Evolutionary conservation across 2,888 invertebrate species (phyloP).

Genomic region (Drosophila setosimentum): DNA sequence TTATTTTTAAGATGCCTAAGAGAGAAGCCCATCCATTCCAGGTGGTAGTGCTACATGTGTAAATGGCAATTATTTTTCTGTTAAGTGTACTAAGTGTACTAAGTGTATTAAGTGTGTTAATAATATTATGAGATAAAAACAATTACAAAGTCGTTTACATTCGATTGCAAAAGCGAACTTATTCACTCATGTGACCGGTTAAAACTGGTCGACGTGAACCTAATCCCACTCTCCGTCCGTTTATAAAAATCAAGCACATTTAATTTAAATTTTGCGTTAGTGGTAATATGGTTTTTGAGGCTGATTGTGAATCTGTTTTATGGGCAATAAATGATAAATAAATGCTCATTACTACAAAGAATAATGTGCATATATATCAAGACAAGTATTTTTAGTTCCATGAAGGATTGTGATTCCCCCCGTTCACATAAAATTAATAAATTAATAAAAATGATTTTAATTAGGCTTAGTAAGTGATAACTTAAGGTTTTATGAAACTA

Average conservation of each 20-base stretch:
- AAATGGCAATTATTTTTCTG: not conserved
- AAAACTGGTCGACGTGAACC: not conserved
- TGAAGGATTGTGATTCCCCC: not conserved
- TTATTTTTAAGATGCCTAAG: not conserved
- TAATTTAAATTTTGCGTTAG: not conserved
- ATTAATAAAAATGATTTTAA: not conserved
- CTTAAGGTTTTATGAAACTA: not conserved
- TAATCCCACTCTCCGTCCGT: not conserved
- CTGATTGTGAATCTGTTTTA: not conserved
- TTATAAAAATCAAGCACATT: not conserved
- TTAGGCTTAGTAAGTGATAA: not conserved
- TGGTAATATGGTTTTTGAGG: no score
- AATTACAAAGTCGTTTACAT: not conserved
- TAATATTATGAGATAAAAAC: not conserved
- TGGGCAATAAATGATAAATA: not conserved
- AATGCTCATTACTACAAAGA: not conserved
- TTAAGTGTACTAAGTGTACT: no score
- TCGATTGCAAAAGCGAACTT: not conserved
- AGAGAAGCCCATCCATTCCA: not conserved
- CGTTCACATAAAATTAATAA: not conserved
- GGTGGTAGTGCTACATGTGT: not conserved
- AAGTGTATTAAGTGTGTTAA: no score
- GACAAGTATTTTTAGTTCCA: not conserved
- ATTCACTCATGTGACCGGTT: conserved; percentile 3
- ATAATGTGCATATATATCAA: not conserved